phyloP scores from a whole-genome alignment of 2,113 vertebrate species.

The Aythya baeri region DNA sequence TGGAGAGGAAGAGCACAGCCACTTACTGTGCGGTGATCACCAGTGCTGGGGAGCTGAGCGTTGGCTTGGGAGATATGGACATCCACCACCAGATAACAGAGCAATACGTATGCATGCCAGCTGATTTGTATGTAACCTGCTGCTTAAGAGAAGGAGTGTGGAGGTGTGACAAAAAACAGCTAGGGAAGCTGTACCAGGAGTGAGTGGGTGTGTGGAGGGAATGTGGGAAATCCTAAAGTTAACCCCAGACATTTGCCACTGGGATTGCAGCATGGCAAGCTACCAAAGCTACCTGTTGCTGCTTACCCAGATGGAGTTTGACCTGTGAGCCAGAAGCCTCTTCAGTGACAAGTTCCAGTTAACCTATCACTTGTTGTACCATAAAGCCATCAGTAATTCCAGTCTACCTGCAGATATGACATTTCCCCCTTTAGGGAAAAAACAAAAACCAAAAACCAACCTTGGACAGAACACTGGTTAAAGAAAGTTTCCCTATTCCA shows the following conservation, averaged over 20 bases:
- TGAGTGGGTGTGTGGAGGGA: neutral
- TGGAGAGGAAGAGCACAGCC: slow-evolving; percentile 68
- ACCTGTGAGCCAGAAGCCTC: neutral
- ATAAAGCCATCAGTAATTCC: neutral
- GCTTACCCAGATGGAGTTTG: neutral
- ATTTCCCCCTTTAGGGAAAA: neutral
- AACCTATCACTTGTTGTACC: neutral
- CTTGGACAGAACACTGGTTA: neutral
- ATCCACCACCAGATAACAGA: slow-evolving; percentile 87
- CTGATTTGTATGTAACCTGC: neutral
- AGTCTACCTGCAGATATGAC: neutral
- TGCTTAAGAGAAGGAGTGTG: neutral
- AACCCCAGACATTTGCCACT: neutral
- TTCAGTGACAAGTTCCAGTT: neutral
- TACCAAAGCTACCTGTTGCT: neutral
- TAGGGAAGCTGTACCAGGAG: neutral
- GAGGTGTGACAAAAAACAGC: neutral
- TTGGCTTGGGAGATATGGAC: slow-evolving; percentile 91
- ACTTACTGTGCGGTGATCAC: slow-evolving; percentile 75
- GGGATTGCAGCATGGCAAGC: neutral
- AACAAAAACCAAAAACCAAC: neutral
- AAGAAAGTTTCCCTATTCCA: neutral
- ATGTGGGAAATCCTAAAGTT: neutral
- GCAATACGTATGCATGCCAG: slow-evolving; percentile 77
- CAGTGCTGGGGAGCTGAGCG: slow-evolving; percentile 82